Evolutionary conservation across 2,888 invertebrate genomes (phyloP).

Genomic region (Euplexia lucipara): DNA sequence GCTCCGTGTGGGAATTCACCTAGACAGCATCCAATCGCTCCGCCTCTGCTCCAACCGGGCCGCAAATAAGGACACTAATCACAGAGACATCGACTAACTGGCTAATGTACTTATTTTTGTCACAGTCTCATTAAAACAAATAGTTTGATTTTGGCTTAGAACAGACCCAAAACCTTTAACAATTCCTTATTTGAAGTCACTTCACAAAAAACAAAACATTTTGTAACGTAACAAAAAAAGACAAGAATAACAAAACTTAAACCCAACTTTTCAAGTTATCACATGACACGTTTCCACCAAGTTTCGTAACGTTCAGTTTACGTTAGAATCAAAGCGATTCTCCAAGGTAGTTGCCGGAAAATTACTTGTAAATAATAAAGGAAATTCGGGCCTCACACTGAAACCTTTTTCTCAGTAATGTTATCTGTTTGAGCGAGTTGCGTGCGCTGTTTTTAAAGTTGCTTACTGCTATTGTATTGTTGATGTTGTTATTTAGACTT

Average conservation of each 20-base stretch:
- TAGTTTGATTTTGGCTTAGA: too few relatives aligned
- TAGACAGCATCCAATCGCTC: too few relatives aligned
- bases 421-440: conserved; percentile 68
- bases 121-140: too few relatives aligned
- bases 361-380: conserved; percentile 81
- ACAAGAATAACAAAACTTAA: conserved; percentile 2
- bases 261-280: conserved; percentile 8
- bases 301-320: conserved; percentile 66
- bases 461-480: conserved; percentile 36
- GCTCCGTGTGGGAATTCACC: too few relatives aligned
- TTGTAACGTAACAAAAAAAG: background rate
- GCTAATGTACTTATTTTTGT: too few relatives aligned
- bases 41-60: too few relatives aligned
- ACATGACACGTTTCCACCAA: conserved; percentile 33
- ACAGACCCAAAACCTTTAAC: background rate
- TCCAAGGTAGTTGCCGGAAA: conserved; percentile 75
- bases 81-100: too few relatives aligned
- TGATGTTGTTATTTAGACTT: conserved; percentile 12
- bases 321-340: conserved; percentile 74
- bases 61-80: too few relatives aligned
- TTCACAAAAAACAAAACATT: background rate
- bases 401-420: conserved; percentile 68
- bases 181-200: too few relatives aligned
- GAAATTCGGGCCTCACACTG: conserved; percentile 67
- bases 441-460: conserved; percentile 66